phyloP scores from a whole-genome alignment of 1,140 invertebrate genomes.

The Heliconius hermathena region DNA sequence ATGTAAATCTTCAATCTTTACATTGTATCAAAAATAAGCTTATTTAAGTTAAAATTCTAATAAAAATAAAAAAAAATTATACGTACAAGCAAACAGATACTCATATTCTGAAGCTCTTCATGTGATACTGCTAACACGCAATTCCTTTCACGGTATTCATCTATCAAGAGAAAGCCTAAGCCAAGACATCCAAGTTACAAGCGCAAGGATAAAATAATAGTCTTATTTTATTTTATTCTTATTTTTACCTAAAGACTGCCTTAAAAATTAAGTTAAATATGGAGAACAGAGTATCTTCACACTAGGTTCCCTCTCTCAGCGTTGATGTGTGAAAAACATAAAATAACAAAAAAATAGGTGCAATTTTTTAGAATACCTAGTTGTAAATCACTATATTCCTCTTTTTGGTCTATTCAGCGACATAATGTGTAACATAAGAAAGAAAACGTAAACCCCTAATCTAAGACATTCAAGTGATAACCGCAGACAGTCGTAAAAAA shows the following conservation, averaged over 20 bases:
- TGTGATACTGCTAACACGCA: constrained; percentile 63
- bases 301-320: background rate
- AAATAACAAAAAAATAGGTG: too few species aligned
- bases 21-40: too few species aligned
- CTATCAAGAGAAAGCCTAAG: constrained; percentile 60
- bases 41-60: background rate
- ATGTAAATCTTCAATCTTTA: too few species aligned
- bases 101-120: constrained; percentile 30
- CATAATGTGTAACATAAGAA: too few species aligned
- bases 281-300: background rate
- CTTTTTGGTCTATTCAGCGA: too few species aligned
- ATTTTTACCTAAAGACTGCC: too few species aligned
- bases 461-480: background rate
- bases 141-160: constrained; percentile 75
- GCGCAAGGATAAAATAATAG: constrained; percentile 64
- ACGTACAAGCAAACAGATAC: background rate
- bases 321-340: too few species aligned
- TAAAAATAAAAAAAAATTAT: background rate
- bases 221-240: too few species aligned
- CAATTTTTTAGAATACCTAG: too few species aligned
- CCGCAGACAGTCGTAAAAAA: constrained; percentile 64
- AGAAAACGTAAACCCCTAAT: background rate
- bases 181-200: constrained; percentile 74
- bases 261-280: background rate
- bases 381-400: background rate